Evolutionary conservation across 2,797 vertebrate genomes (phyloP), one percentile per base, ranked within the genome.

Genomic region (Oreochromis grahami): DNA sequence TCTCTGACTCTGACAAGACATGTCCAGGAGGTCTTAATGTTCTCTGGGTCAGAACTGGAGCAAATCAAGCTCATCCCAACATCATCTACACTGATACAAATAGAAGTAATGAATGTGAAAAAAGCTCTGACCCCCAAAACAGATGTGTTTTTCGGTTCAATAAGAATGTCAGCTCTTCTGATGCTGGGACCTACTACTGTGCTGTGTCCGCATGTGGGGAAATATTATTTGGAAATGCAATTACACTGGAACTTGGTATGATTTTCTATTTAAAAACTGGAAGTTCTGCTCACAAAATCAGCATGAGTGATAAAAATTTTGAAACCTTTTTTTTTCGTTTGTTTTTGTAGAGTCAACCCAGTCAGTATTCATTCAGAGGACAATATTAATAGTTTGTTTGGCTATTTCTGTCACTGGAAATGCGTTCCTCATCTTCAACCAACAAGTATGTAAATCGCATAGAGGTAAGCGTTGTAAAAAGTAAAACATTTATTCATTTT

Each of bases 71-170:
- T 13, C 8, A 34, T 15, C 80, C 82, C 2, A 77, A 56, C 34
- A 21, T 87, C 15, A 52, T 93, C 11, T 92, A 87, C 77, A 29
- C 48, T 7, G 11, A 77, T 9, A 81, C 50, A 53, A 83, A 72
- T 2, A 26, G 3, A 1, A 29, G 4, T 17, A 8, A 60, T n/a
- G 36, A 8, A 0, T 93, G 89, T 76, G 14, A 83, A 2, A 51
- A 82, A 32, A 84, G 1, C 1, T n/a, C 74, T 45, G 63, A 76
- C 19, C 1, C 5, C 0, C 19, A 34, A 41, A 43, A 15, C 15
- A 86, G 77, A 43, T 93, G 93, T 48, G 41, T 85, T 17, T 84
- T 77, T 68, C 55, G 0, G 10, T 60, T 60, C 29, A 11, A 5
- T 34, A 60, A 34, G 5, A 34, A 60, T 0, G 1, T 60, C 56